Conservation (phyloP, 2,797 vertebrate genomes). For the Tokudaia tokunoshimensis region DNA sequence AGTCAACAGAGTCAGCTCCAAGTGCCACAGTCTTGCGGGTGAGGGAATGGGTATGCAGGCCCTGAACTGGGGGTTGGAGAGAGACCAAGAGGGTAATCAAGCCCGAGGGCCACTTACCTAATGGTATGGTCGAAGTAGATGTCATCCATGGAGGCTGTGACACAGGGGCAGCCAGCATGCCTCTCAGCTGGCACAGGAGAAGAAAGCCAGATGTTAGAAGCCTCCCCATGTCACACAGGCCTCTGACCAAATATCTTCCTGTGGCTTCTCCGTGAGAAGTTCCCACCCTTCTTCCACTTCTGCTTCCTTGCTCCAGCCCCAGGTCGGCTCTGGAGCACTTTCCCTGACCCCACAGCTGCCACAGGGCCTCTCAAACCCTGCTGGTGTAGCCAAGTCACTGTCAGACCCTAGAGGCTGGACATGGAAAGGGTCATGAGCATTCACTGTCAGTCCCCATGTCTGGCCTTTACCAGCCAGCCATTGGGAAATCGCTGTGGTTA, state of each 20-base stretch:
- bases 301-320: neutral
- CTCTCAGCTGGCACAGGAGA: slow-evolving; percentile 92
- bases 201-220: slow-evolving; percentile 80
- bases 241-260: neutral
- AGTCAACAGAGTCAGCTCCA: neutral
- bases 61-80: fast-evolving
- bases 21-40: neutral
- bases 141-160: slow-evolving; percentile 98
- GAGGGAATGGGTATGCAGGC: neutral
- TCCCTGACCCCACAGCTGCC: neutral
- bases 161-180: slow-evolving; percentile 95
- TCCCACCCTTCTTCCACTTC: neutral
- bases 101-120: slow-evolving; percentile 89
- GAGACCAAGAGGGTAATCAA: neutral
- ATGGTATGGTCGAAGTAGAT: slow-evolving; percentile 98
- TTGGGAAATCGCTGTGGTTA: neutral
- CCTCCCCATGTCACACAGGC: neutral
- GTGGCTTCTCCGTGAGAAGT: neutral
- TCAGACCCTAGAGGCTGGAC: neutral
- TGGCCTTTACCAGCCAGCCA: neutral
- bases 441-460: neutral
- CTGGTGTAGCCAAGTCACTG: neutral
- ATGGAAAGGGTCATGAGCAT: fast-evolving
- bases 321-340: neutral
- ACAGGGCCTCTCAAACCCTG: neutral